Percentiles rank a stretch among this genome's conserved stretches.
Conservation (phyloP, 2,113 vertebrate species). For the Amblyornis subalaris region DNA sequence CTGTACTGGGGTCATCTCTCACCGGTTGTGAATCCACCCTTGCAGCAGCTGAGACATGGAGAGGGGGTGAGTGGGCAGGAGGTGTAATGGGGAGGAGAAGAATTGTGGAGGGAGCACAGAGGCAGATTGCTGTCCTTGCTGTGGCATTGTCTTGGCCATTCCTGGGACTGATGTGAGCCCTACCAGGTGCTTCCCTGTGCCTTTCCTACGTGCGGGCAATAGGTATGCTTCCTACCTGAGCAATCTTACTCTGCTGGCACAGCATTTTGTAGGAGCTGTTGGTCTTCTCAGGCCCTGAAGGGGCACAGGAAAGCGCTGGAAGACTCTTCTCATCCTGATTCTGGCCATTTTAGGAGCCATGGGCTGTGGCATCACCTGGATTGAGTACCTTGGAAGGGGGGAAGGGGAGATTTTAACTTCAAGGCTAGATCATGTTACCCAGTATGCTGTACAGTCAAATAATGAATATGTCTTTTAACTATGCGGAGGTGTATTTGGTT, state of each 20-base stretch:
- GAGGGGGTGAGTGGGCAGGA: accelerated
- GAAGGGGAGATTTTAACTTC: not conserved
- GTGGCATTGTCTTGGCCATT: accelerated
- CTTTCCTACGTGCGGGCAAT: accelerated
- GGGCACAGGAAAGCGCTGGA: not conserved
- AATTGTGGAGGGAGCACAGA: not conserved
- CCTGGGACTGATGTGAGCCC: not conserved
- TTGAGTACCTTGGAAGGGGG: not conserved
- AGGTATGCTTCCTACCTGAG: not conserved
- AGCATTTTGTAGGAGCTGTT: not conserved
- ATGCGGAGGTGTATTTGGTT: not conserved
- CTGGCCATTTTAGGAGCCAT: not conserved
- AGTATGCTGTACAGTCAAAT: not conserved
- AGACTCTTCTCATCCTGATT: not conserved
- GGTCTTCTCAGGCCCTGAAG: not conserved
- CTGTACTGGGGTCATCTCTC: not conserved
- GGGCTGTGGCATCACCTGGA: accelerated
- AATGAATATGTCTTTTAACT: not conserved
- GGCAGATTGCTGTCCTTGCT: not conserved
- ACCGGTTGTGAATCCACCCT: accelerated
- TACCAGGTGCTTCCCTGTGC: too few species aligned
- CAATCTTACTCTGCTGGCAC: not conserved
- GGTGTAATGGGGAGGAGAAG: accelerated
- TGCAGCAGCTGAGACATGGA: not conserved
- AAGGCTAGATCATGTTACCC: not conserved